Conservation (phyloP, 1,140 invertebrate genomes). For the Helicorthomorpha holstii region DNA sequence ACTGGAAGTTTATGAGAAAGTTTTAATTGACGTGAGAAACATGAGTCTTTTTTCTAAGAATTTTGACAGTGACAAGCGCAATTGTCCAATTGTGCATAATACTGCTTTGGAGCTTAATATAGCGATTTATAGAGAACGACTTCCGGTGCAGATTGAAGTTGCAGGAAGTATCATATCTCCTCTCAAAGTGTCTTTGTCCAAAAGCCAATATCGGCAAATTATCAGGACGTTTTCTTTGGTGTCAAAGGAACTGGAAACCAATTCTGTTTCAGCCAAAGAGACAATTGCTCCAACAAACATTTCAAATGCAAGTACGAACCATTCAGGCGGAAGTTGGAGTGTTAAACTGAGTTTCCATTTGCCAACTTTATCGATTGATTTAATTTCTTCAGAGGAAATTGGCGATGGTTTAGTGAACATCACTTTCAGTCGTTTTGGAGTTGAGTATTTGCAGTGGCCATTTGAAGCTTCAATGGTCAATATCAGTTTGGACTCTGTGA, state of each 20-base stretch:
- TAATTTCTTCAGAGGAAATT: no score
- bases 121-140: no score
- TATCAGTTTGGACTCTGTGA: slow-evolving; percentile 51
- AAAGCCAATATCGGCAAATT: slow-evolving; percentile 74
- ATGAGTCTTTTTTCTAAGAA: no score
- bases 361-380: slow-evolving; percentile 26
- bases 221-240: slow-evolving; percentile 50
- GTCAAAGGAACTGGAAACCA: no score
- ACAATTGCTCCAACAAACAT: not conserved
- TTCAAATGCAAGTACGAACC: no score
- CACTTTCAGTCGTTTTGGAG: slow-evolving; percentile 59
- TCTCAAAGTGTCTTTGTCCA: slow-evolving; percentile 63
- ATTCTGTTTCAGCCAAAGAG: not conserved
- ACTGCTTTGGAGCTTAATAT: no score
- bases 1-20: no score
- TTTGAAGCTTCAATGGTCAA: slow-evolving; percentile 47
- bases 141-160: no score
- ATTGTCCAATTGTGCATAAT: no score
- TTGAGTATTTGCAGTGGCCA: slow-evolving; percentile 49
- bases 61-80: no score
- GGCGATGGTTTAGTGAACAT: slow-evolving; percentile 43
- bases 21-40: no score
- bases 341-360: slow-evolving; percentile 13
- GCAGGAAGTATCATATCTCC: slow-evolving; percentile 62
- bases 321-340: no score